phyloP scores from a whole-genome alignment of 2,797 vertebrate species.

The Bucorvus abyssinicus region DNA sequence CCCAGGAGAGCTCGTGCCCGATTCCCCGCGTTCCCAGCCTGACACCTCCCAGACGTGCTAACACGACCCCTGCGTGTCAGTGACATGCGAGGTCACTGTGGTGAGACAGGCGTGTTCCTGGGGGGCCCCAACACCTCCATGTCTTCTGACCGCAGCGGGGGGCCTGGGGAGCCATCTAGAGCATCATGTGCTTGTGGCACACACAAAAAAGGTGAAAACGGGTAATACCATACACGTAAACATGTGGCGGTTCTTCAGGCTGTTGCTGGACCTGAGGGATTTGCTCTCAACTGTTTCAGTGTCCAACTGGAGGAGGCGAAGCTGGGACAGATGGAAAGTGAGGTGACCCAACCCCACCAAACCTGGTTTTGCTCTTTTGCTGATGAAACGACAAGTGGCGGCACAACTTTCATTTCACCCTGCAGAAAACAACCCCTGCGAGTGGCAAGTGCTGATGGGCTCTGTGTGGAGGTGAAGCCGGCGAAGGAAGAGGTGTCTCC shows the following conservation, averaged over 20 bases:
- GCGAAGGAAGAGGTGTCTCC: background rate
- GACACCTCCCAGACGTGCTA: background rate
- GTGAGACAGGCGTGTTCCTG: background rate
- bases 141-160: background rate
- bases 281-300: background rate
- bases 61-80: accelerated
- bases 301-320: background rate
- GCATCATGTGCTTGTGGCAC: background rate
- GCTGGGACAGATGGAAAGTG: background rate
- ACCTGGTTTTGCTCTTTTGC: background rate
- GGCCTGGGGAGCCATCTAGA: background rate
- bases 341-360: background rate
- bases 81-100: background rate
- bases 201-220: background rate
- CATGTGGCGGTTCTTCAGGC: background rate
- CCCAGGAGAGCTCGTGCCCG: background rate
- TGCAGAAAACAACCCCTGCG: accelerated
- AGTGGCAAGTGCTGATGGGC: conserved; percentile 1
- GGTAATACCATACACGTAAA: background rate
- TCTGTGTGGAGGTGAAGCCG: background rate
- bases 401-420: background rate
- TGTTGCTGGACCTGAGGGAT: background rate
- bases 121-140: background rate
- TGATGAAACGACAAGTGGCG: background rate
- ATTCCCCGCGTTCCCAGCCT: background rate